phyloP scores from a whole-genome alignment of 2,888 invertebrate species.

The Bedellia somnulentella region DNA sequence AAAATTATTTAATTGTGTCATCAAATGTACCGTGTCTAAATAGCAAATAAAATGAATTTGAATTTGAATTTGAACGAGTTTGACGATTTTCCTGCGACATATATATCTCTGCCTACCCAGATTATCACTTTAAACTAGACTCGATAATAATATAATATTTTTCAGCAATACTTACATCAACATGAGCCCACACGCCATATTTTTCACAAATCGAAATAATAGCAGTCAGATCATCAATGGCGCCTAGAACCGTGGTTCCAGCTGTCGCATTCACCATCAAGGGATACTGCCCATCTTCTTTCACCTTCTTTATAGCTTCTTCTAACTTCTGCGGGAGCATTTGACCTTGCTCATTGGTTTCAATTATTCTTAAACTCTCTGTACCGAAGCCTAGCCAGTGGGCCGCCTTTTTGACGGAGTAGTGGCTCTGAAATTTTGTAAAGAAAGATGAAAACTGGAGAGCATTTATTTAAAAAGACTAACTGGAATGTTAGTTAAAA shows the following conservation, averaged over 20 bases:
- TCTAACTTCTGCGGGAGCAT: conserved; percentile 68
- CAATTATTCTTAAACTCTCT: conserved; percentile 66
- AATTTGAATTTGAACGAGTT: too few species aligned
- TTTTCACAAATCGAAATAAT: conserved; percentile 70
- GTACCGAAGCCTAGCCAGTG: conserved; percentile 85
- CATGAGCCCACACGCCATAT: conserved; percentile 77
- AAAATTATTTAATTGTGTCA: too few species aligned
- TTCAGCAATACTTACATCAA: conserved; percentile 71
- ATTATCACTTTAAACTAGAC: too few species aligned
- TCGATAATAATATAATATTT: too few species aligned
- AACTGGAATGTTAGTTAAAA: too few species aligned
- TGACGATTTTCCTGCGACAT: too few species aligned
- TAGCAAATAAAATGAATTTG: too few species aligned
- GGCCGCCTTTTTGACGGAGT: conserved; percentile 79
- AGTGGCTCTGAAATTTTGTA: conserved; percentile 70
- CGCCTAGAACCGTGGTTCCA: conserved; percentile 83
- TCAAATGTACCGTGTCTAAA: too few species aligned
- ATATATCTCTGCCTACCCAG: too few species aligned
- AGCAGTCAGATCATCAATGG: conserved; percentile 73
- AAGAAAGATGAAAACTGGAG: too few species aligned
- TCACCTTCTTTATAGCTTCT: conserved; percentile 36
- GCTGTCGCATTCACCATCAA: conserved; percentile 75
- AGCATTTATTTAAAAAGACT: too few species aligned
- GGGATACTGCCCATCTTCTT: conserved; percentile 37
- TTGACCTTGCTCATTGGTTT: conserved; percentile 67